A percentile compares a stretch with the other conserved stretches of the same genome.
Conservation (phyloP, 2,797 vertebrate genomes). For the Poecilia velifera region DNA sequence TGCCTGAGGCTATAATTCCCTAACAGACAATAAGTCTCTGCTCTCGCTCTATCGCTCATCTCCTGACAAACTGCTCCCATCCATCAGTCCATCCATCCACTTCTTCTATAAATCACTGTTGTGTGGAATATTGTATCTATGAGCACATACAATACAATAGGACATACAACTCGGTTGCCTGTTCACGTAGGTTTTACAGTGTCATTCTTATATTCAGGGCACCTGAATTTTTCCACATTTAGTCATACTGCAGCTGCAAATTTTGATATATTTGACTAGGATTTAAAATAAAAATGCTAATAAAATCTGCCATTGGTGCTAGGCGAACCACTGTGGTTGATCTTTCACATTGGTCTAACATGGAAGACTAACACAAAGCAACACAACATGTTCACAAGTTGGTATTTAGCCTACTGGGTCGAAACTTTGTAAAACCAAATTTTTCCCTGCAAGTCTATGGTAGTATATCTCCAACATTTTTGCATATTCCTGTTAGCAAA, state of each 20-base stretch:
- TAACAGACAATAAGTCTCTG: slow-evolving; percentile 74
- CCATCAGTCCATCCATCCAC: slow-evolving; percentile 33
- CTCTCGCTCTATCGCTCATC: slow-evolving; percentile 59
- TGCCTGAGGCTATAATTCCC: slow-evolving; percentile 70
- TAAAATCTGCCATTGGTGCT: too few species aligned
- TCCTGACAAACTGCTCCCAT: slow-evolving; percentile 32
- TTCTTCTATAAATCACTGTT: slow-evolving; percentile 2
- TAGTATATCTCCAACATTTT: not conserved
- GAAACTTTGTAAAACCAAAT: not conserved
- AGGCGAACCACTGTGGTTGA: too few species aligned
- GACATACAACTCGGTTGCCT: not conserved
- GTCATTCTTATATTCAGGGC: not conserved
- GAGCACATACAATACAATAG: not conserved
- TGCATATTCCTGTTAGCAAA: not conserved
- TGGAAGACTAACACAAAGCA: not conserved
- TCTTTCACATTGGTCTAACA: too few species aligned
- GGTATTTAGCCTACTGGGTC: not conserved
- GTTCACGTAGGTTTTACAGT: slow-evolving; percentile 10
- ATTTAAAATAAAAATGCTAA: not conserved
- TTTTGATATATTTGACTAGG: not conserved
- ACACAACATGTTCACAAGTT: not conserved
- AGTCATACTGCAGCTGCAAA: not conserved
- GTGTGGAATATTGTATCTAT: slow-evolving; percentile 8
- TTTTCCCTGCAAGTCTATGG: not conserved
- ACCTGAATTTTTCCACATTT: not conserved